Base-by-base conservation (phyloP, 2,888 invertebrate genomes). In the Stenotaenia linearis region DNA sequence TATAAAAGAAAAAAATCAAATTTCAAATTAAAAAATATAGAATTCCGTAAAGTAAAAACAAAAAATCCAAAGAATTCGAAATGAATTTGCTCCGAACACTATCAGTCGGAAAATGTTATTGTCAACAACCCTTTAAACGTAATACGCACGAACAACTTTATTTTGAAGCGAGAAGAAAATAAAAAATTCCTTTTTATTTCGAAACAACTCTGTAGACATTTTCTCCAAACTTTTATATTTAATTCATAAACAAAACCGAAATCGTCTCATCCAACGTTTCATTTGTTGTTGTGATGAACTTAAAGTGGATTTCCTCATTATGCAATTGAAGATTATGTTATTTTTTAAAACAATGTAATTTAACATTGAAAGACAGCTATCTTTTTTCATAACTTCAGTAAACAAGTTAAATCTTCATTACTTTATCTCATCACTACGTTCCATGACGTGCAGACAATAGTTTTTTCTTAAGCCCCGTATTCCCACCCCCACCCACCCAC, bases 371-470 rank as follows among this genome's bases (percentile, higher is more conserved):
- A 50, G 50, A 50, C 45, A 45, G 10, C 45, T 18, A 3, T 45
- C 45, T 45, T 45, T 45, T n/a, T 61, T 25, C 9, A 9, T 23
- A 61, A 23, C 12, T 28, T 69, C 25, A 25, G 69, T 69, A 28
- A 69, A 69, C 69, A 69, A 69, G 9, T 69, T 69, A 69, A 69
- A 69, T 69, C n/a, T 69, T 69, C 69, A 69, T 69, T 28, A 69
- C 69, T 69, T 69, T 69, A 69, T 69, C 69, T 69, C 69, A 69
- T 69, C 69, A 28, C 69, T 69, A 69, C 12, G 1, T 69, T 25
- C 25, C 69, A 23, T 25, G 25, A 69, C 28, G 69, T 28, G 10
- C 25, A 69, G 69, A 69, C 69, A 69, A 69, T 69, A 69, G 25
- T 69, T 69, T 69, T 69, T 50, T 18, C 18, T 50, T 5, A n/a